Evolutionary conservation across 2,888 invertebrate genomes (phyloP).

Genomic region (Labia minor): DNA sequence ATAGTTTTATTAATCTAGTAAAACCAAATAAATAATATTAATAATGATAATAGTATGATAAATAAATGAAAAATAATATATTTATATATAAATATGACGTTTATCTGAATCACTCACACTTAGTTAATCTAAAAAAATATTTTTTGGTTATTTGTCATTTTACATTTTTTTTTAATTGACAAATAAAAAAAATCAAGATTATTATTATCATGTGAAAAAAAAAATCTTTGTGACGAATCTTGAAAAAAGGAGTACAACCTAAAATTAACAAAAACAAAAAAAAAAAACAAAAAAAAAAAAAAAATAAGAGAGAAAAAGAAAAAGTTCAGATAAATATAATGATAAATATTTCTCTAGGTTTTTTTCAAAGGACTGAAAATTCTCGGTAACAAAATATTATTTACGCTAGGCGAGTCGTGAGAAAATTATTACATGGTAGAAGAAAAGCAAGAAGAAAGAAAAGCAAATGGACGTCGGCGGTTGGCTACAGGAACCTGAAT

Average conservation of each 20-base stretch:
- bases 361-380: background rate
- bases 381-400: constrained; percentile 13
- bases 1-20: no score
- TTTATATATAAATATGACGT: no score
- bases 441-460: no score
- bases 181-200: background rate
- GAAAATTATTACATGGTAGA: background rate
- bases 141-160: no score
- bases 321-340: background rate
- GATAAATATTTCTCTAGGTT: background rate
- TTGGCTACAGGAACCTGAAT: no score
- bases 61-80: no score
- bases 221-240: background rate
- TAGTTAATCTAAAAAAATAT: no score
- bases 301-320: background rate
- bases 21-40: no score
- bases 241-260: background rate
- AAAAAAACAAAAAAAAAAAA: background rate
- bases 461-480: no score
- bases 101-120: no score
- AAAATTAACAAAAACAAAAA: constrained; percentile 13
- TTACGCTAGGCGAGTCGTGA: constrained; percentile 9
- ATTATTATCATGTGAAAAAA: background rate
- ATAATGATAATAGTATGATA: no score
- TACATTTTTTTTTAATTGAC: no score